A percentile compares a stretch with the other conserved stretches of the same genome.
Conservation (phyloP, 2,113 vertebrate species). For the Antechinus stuartii region DNA sequence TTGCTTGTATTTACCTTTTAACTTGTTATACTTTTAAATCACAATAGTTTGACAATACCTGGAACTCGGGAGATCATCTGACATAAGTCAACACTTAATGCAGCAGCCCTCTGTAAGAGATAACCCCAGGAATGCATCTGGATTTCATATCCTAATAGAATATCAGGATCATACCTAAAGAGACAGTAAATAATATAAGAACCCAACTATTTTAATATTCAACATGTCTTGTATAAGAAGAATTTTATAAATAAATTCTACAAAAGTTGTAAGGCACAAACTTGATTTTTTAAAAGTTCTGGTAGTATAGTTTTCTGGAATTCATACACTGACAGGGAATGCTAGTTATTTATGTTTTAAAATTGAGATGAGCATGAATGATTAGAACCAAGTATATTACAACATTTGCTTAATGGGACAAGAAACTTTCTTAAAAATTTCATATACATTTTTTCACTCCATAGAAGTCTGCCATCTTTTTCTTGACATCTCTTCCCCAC, state of each 20-base stretch:
- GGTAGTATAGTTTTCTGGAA: neutral
- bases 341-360: neutral
- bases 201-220: conserved; percentile 38
- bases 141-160: conserved; percentile 97
- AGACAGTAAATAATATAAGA: conserved; percentile 57
- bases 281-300: neutral
- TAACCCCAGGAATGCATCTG: conserved; percentile 99
- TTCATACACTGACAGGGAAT: neutral
- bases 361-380: neutral
- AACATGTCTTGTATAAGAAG: conserved; percentile 23
- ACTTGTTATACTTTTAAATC: conserved; percentile 52
- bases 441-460: neutral
- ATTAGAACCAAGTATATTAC: neutral
- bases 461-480: neutral
- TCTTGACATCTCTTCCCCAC: neutral
- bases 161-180: conserved; percentile 96
- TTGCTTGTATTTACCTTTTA: conserved; percentile 38
- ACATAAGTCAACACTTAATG: conserved; percentile 91
- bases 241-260: neutral
- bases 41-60: conserved; percentile 83
- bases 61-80: conserved; percentile 96
- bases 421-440: neutral
- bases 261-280: neutral
- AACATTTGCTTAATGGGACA: neutral
- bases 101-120: conserved; percentile 94